Evolutionary conservation across 2,797 vertebrate genomes (phyloP), one percentile per base, ranked within the genome.

Genomic region (Hipposideros larvatus): DNA sequence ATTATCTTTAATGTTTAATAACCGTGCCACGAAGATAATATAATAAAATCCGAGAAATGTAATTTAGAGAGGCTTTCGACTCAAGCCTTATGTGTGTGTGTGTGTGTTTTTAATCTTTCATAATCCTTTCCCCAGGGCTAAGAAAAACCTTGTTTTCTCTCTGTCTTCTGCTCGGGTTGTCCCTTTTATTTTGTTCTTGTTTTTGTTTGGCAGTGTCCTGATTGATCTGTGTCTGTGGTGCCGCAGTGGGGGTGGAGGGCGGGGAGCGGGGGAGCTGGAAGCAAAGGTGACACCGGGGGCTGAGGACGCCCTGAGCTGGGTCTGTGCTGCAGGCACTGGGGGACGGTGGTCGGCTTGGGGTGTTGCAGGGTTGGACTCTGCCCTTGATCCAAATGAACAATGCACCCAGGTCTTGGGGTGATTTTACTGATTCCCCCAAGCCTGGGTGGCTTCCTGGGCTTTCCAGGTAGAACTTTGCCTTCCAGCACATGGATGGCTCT

Each of bases 1-100:
- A 98, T 98, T 98, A 98, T 96, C 98, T 98, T 98, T 97, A 98
- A 98, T 98, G 97, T 98, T 98, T 98, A 98, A 98, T 98, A 98
- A 98, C 98, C 95, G 97, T 94, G 94, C 97, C 96, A 97, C 96
- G 96, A 98, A 98, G 98, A 96, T 98, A 98, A 98, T 98, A 97
- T 90, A 97, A 98, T 98, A 98, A 98, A 98, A 98, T 96, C 95
- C 8, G 94, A 98, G 97, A 98, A 98, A 98, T 98, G 97, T 97
- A 98, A 98, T 98, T 98, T 98, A 96, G 95, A 96, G 97, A 97
- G 97, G 97, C 97, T 98, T 98, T 98, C 73, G 82, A 94, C 93
- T 97, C 97, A 95, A 98, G 93, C 95, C 97, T 96, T 71, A 70
- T 92, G 90, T 55, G 80, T 86, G 51, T 74, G 68, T 95, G 70